Evolutionary conservation across 92 coral and sea anemone species (phyloP).

Genomic region (Actinostola sp.): DNA sequence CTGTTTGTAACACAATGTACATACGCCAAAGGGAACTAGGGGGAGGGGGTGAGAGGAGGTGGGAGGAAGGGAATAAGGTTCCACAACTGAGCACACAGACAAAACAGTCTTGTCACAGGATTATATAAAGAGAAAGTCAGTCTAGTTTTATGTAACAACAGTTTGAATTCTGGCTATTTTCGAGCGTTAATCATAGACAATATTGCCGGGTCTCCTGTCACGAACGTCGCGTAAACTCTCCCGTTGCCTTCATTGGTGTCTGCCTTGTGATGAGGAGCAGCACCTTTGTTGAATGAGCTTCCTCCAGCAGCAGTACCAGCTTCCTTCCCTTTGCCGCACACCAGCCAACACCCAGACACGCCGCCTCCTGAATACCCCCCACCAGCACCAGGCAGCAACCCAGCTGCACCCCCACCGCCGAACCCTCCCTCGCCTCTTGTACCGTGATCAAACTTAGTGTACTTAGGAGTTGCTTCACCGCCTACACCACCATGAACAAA

Average conservation of each 20-base stretch:
- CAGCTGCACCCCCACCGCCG: conserved; percentile 99
- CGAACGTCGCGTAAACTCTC: conserved; percentile 66
- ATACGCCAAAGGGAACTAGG: too few relatives aligned
- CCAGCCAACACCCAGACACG: conserved; percentile 80
- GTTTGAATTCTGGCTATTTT: too few relatives aligned
- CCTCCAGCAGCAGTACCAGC: conserved; percentile 89
- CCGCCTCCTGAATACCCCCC: conserved; percentile 98
- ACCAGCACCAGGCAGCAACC: conserved; percentile 92
- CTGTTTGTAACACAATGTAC: too few relatives aligned
- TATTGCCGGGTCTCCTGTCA: conserved; percentile 47
- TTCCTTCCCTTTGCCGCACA: conserved; percentile 63
- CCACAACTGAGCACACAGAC: too few relatives aligned
- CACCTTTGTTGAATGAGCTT: conserved; percentile 75
- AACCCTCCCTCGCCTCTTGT: conserved; percentile 84
- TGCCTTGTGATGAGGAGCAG: conserved; percentile 52
- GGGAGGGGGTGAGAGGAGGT: too few relatives aligned
- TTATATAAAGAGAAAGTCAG: too few relatives aligned
- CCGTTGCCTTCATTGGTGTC: conserved; percentile 80
- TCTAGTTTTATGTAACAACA: too few relatives aligned
- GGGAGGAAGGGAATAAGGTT: too few relatives aligned
- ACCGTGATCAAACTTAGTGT: conserved; percentile 55
- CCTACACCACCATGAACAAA: conserved; percentile 82
- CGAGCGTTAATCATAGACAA: background rate
- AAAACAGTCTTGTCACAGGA: too few relatives aligned
- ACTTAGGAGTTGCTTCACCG: conserved; percentile 67